These are phyloP conservation scores for Oscarella lobularis DNA, from an alignment of 37 sponge, comb jelly and placozoan genomes.

Conservation along the genomic window DNA sequence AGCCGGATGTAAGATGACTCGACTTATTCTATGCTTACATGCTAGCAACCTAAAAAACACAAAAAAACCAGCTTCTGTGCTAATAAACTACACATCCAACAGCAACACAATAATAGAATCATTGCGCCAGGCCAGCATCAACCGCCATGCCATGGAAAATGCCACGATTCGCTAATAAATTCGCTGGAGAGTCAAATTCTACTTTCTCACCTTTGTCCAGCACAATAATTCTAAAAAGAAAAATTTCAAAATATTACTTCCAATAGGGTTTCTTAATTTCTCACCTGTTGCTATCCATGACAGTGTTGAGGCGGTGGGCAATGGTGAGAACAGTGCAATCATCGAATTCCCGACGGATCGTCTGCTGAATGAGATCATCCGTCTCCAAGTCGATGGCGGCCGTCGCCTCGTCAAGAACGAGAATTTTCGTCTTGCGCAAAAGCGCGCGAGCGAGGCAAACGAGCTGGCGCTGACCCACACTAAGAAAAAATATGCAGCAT, in stretches of 20 bases:
- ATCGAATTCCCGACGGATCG: conserved; percentile 77
- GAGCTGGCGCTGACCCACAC: conserved; percentile 97
- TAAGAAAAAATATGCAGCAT: conserved; percentile 11
- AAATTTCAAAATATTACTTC: neutral
- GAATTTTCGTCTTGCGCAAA: conserved; percentile 82
- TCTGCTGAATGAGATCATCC: conserved; percentile 89
- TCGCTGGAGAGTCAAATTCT: conserved; percentile 70
- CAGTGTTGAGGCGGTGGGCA: conserved; percentile 94
- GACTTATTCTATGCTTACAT: no score
- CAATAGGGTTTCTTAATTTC: neutral
- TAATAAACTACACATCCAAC: no score
- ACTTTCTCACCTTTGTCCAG: conserved; percentile 54
- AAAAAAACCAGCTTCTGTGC: no score
- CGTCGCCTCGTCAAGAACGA: conserved; percentile 95
- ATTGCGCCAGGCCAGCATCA: conserved; percentile 49
- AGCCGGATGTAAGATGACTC: no score
- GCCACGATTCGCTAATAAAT: conserved; percentile 33
- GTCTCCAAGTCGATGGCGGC: conserved; percentile 98
- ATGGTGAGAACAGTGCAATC: conserved; percentile 93
- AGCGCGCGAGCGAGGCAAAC: conserved; percentile 96
- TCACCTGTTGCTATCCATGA: conserved; percentile 87
- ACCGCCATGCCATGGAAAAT: conserved; percentile 67
- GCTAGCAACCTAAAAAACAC: no score
- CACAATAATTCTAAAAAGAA: conserved; percentile 50
- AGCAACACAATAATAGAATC: no score